phyloP scores from a whole-genome alignment of 2,113 vertebrate genomes.

The Ondatra zibethicus region DNA sequence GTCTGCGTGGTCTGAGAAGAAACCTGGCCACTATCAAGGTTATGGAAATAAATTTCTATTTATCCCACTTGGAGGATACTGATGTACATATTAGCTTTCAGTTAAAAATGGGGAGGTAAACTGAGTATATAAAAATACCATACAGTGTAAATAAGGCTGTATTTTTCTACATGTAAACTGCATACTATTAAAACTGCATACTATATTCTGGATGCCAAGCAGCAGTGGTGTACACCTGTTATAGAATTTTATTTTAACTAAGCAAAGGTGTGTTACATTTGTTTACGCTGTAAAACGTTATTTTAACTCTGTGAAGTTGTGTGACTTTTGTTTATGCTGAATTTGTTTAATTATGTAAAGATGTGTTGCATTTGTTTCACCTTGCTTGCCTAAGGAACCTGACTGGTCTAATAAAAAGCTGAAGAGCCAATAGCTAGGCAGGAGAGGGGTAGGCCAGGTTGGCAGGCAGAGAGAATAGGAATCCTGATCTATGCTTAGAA shows the following conservation, averaged over 20 bases:
- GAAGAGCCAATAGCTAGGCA: background rate
- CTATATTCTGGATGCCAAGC: background rate
- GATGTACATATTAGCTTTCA: background rate
- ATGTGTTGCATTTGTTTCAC: background rate
- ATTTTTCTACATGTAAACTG: background rate
- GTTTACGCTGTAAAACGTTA: background rate
- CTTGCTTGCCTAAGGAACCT: background rate
- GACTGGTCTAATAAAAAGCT: background rate
- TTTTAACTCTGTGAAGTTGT: background rate
- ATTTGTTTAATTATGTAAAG: background rate
- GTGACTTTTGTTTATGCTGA: background rate
- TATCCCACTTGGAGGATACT: background rate
- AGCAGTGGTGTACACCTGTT: background rate
- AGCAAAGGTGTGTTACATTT: background rate
- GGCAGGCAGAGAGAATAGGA: background rate
- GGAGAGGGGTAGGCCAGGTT: background rate
- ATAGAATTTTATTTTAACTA: background rate
- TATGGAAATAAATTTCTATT: background rate
- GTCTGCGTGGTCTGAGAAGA: background rate
- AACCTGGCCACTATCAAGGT: conserved; percentile 14
- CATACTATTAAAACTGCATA: background rate
- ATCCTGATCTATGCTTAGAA: background rate
- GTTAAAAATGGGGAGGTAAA: background rate
- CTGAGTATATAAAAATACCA: background rate
- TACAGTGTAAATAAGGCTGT: background rate